Base-by-base conservation (phyloP, 2,113 vertebrate genomes). In the Condylura cristata region DNA sequence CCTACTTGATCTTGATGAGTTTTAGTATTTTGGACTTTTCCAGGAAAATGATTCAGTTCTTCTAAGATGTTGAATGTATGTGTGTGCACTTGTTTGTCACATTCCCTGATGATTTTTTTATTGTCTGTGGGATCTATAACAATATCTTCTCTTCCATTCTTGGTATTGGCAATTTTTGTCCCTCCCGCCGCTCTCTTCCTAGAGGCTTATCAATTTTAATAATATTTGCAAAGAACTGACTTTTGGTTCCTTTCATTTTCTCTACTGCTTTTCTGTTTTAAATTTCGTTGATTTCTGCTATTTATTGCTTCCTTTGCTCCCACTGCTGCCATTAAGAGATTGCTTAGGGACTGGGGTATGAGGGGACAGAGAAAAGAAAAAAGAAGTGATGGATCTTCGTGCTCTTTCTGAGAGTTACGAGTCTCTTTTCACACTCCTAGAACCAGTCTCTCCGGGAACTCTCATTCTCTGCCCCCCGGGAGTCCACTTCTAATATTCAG, bases 161-260 rank as follows among this genome's bases (percentile, higher is more conserved):
- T 80, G 37, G 5, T 82, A 41, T 75, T 32, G 6, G 22, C 70
- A 91, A 66, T 51, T 70, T 68, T 2, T 87, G 12, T 48, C 17
- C 41, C 51, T n/a, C 48, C 8, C n/a, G 0, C 30, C 37, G 13
- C 12, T 16, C 24, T 75, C 79, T 86, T 89, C n/a, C 28, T 70
- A 74, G 70, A 95, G 26, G 16, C 18, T 66, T 82, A 61, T 60
- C 8, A 32, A 22, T 72, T 90, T 88, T 94, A 75, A 75, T 81
- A 24, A 78, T 63, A 78, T 91, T 87, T 91, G 28, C 81, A 79
- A 96, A 89, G 37, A 93, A 93, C 18, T 14, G 72, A 89, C 20
- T 92, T 87, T 51, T 83, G 39, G 34, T 17, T 82, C 46, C 58
- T 85, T 68, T 90, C 44, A 44, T 53, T 71, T 53, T 76, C 34